Conservation (phyloP, 2,888 invertebrate genomes). For the Rhamnusium bicolor region DNA sequence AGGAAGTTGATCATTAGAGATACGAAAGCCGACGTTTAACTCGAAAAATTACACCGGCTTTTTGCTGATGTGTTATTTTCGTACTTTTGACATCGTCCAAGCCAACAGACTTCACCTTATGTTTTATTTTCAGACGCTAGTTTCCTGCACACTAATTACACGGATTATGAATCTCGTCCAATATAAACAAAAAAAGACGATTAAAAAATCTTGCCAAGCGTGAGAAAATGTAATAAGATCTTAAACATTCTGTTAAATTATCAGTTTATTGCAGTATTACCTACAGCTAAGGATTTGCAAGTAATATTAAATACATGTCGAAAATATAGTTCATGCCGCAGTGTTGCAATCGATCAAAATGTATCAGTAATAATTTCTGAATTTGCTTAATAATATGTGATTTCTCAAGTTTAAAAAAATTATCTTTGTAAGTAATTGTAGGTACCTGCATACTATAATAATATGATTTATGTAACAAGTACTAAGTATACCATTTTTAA, state of each 20-base stretch:
- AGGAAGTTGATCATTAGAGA: conserved; percentile 56
- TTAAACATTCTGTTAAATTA: conserved; percentile 41
- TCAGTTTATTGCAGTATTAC: conserved; percentile 37
- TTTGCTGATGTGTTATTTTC: conserved; percentile 48
- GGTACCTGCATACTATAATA: background rate
- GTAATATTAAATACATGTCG: conserved; percentile 26
- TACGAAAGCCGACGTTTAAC: conserved; percentile 39
- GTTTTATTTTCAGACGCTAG: conserved; percentile 48
- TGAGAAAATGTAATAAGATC: conserved; percentile 49
- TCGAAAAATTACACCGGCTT: conserved; percentile 50
- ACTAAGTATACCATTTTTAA: background rate
- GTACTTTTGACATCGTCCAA: conserved; percentile 50
- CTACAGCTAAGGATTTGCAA: conserved; percentile 17
- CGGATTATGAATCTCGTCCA: conserved; percentile 45
- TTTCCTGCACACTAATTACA: conserved; percentile 52
- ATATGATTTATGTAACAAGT: conserved; percentile 10
- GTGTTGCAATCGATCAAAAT: conserved; percentile 11
- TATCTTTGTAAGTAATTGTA: background rate
- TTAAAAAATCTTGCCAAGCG: conserved; percentile 48
- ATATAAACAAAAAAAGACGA: conserved; percentile 50
- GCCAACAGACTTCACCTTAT: conserved; percentile 21
- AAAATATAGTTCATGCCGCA: background rate
- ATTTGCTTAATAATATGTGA: conserved; percentile 6
- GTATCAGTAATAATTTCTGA: background rate
- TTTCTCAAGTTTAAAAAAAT: background rate